Base-by-base conservation (phyloP, 2,888 invertebrate genomes). In the Synergus japonicus region DNA sequence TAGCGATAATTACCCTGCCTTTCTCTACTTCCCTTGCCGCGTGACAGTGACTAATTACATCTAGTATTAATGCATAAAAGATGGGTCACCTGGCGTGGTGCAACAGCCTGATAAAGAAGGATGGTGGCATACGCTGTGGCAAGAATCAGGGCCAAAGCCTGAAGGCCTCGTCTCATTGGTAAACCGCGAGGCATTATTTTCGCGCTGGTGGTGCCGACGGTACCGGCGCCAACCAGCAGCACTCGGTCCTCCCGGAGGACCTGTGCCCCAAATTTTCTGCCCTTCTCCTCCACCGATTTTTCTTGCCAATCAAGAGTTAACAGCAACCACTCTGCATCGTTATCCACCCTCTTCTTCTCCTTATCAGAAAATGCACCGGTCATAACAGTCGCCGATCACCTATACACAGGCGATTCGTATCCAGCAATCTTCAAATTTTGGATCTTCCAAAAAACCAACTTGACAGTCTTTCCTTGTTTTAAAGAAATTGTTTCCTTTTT, bases 71-170 rank as follows among this genome's bases (percentile, higher is more conserved):
- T 69, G 46, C 65, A 65, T 67, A 60, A 60, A 77, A 69, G 15
- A 80, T 49, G 91, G 91, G 92, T 93, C 82, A 93, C 94, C 92
- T 94, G 93, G 79, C 91, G 90, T 81, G 94, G 93, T 88, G 93
- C 94, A 84, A 94, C 93, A 85, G 94, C 93, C 92, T 95, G 95
- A 89, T 95, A 95, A 87, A 95, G 93, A 84, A 95, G 93, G 84
- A 95, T 92, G 86, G 94, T 94, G 88, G 94, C 94, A 88, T 95
- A 95, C 84, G 94, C 94, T 86, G 94, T 92, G 84, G 93, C 93
- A 85, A 94, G 92, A 83, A 93, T 90, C 87, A 93, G 90, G 78
- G 91, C 92, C 85, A 92, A 88, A 80, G 92, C 92, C 89, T 93
- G 93, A 46, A 93, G 91, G 86, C 90, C 90, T 81, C 93, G 89